A percentile compares a stretch with the other conserved stretches of the same genome.
phyloP scores from a whole-genome alignment of 2,113 vertebrate species.

The Taurulus bubalis region DNA sequence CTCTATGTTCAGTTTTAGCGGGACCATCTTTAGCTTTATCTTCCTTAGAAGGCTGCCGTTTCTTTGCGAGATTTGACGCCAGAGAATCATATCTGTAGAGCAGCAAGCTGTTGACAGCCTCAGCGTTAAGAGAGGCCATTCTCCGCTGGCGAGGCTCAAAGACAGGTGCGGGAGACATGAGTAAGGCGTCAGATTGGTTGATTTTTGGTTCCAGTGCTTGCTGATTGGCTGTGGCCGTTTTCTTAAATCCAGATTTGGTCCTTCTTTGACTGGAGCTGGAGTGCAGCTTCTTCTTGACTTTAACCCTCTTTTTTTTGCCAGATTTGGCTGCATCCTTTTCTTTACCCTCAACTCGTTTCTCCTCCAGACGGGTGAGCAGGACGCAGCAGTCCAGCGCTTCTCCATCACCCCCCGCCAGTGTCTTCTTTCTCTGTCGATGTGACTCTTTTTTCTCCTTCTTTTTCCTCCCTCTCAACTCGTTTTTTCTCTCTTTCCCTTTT shows the following conservation, averaged over 20 bases:
- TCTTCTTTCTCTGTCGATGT: slow-evolving; percentile 83
- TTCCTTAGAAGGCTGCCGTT: slow-evolving; percentile 72
- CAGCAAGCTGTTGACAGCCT: slow-evolving; percentile 95
- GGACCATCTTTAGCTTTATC: slow-evolving; percentile 40
- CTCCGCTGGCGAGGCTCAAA: slow-evolving; percentile 91
- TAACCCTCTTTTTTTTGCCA: slow-evolving; percentile 48
- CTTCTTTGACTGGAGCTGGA: slow-evolving; percentile 47
- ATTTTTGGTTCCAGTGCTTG: slow-evolving; percentile 76
- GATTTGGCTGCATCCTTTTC: slow-evolving; percentile 52
- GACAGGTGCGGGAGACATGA: slow-evolving; percentile 43
- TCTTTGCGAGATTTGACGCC: slow-evolving; percentile 66
- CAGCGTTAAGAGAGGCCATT: slow-evolving; percentile 96
- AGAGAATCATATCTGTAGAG: slow-evolving; percentile 86
- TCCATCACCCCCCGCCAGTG: slow-evolving; percentile 57
- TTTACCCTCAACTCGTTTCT: slow-evolving; percentile 61
- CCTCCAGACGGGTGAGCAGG: slow-evolving; percentile 90
- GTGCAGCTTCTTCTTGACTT: slow-evolving; percentile 61
- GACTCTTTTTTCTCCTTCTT: slow-evolving; percentile 82
- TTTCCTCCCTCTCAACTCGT: slow-evolving; percentile 56
- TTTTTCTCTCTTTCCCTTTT: slow-evolving; percentile 50
- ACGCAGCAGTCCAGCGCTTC: slow-evolving; percentile 88
- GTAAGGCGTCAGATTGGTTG: slow-evolving; percentile 72
- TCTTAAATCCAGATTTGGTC: slow-evolving; percentile 69
- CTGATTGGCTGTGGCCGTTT: slow-evolving; percentile 58
- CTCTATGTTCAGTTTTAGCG: slow-evolving; percentile 43